These are phyloP conservation scores for Melanerpes aurifrons DNA, from an alignment of 2,113 vertebrate species.

Conservation along the genomic window DNA sequence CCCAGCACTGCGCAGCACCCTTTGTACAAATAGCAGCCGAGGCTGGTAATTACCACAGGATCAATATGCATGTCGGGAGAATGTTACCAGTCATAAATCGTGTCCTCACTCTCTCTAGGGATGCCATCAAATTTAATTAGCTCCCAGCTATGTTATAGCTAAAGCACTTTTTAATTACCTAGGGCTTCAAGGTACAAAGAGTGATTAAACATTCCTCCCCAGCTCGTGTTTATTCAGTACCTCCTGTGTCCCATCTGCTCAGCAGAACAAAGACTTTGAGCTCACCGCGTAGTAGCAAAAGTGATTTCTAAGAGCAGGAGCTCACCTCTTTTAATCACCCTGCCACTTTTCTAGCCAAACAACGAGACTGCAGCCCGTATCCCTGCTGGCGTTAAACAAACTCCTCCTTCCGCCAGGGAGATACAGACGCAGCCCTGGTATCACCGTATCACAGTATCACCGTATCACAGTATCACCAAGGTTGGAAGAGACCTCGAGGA, in stretches of 20 bases:
- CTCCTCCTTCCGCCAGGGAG: background rate
- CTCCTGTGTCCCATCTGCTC: constrained; percentile 64
- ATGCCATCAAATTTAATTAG: constrained; percentile 40
- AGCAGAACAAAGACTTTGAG: background rate
- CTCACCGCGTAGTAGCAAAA: background rate
- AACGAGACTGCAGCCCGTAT: background rate
- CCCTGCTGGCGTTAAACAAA: background rate
- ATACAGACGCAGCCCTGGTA: background rate
- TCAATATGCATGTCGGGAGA: background rate
- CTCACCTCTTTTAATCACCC: background rate
- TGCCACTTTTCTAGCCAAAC: constrained; percentile 38
- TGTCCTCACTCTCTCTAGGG: background rate
- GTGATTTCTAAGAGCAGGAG: background rate
- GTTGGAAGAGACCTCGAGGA: too few species aligned
- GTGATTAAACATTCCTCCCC: constrained; percentile 35
- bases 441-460: too few species aligned
- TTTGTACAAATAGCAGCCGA: background rate
- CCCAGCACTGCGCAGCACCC: background rate
- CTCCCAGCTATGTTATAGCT: background rate
- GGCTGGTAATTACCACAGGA: background rate
- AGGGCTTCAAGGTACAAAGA: constrained; percentile 31
- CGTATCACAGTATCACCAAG: too few species aligned
- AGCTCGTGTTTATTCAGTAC: constrained; percentile 64
- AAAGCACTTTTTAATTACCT: constrained; percentile 47
- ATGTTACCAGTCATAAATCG: constrained; percentile 23